phyloP scores from a whole-genome alignment of 2,113 vertebrate species.

The Notothenia rossii region DNA sequence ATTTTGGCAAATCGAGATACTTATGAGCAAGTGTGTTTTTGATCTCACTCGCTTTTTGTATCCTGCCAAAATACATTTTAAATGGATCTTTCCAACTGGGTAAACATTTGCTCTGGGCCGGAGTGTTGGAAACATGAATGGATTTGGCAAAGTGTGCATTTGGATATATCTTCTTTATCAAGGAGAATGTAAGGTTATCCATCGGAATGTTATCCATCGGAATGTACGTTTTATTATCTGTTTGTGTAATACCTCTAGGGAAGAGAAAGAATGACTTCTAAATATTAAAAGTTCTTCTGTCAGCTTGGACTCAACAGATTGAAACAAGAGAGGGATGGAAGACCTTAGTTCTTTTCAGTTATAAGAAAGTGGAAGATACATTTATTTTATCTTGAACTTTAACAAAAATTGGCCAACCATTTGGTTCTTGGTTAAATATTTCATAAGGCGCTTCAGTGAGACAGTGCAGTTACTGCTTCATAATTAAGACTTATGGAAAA shows the following conservation, averaged over 20 bases:
- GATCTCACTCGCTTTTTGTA: slow-evolving; percentile 48
- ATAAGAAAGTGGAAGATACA: not conserved
- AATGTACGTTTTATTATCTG: slow-evolving; percentile 40
- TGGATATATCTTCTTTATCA: slow-evolving; percentile 52
- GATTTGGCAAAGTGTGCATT: slow-evolving; percentile 57
- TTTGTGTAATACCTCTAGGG: slow-evolving; percentile 19
- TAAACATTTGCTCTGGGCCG: slow-evolving; percentile 68
- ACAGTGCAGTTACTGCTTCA: not conserved
- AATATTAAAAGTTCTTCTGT: slow-evolving; percentile 24
- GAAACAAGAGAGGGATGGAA: not conserved
- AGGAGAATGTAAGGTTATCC: slow-evolving; percentile 41
- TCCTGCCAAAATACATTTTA: slow-evolving; percentile 68
- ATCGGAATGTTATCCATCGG: slow-evolving; percentile 14
- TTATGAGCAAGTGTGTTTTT: slow-evolving; percentile 55
- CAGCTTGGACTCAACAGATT: slow-evolving; percentile 10
- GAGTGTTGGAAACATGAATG: slow-evolving; percentile 58
- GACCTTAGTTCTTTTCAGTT: not conserved
- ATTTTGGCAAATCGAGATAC: slow-evolving; percentile 47
- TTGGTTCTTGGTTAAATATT: slow-evolving; percentile 6
- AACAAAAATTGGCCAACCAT: not conserved
- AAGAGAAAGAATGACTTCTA: slow-evolving; percentile 15
- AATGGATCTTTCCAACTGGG: slow-evolving; percentile 59
- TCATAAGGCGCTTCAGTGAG: not conserved
- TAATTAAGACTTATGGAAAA: not conserved
- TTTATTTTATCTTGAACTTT: not conserved